Base-by-base conservation (phyloP, 1,140 invertebrate genomes). In the Gryllus bimaculatus region DNA sequence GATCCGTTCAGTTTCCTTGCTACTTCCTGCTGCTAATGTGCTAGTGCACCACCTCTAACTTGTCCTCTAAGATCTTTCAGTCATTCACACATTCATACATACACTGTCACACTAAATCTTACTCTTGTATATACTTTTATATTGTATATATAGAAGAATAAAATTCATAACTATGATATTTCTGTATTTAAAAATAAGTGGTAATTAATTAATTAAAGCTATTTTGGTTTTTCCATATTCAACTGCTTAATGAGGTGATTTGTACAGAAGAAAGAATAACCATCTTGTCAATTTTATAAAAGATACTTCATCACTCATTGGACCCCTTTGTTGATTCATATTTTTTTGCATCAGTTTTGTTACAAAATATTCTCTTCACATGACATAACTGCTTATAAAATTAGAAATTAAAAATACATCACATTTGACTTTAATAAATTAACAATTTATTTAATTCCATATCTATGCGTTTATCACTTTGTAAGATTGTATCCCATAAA, bases 181-280 rank as follows among this genome's bases (percentile, higher is more conserved):
- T 39, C 10, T 66, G 54, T 66, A 66, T 66, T 66, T 66, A 66
- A 66, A 66, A 66, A 66, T 66, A 66, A 66, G 10, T 66, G 54
- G 54, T 66, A 66, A 66, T 66, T 66, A 66, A 66, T 66, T 66
- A 66, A 66, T 66, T 66, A 66, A 66, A 66, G 54, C 54, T 66
- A 66, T 66, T 66, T 66, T 66, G 54, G 54, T 66, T 66, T 66
- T 66, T 66, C 18, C 18, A 66, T 66, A 66, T 66, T 66, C 54
- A 66, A 66, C 18, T 66, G 54, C 54, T 66, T 66, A 66, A 10
- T 66, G 54, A 66, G 54, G 54, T 66, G 54, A 66, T 66, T 66
- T 66, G 54, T 66, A 66, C 54, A 66, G 54, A 66, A 66, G 54
- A 66, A 66, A 66, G 54, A 66, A 66, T 66, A 66, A 66, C 54